Percentiles rank a stretch among this genome's conserved stretches.
Conservation (phyloP, 2,797 vertebrate species). For the Enoplosus armatus region DNA sequence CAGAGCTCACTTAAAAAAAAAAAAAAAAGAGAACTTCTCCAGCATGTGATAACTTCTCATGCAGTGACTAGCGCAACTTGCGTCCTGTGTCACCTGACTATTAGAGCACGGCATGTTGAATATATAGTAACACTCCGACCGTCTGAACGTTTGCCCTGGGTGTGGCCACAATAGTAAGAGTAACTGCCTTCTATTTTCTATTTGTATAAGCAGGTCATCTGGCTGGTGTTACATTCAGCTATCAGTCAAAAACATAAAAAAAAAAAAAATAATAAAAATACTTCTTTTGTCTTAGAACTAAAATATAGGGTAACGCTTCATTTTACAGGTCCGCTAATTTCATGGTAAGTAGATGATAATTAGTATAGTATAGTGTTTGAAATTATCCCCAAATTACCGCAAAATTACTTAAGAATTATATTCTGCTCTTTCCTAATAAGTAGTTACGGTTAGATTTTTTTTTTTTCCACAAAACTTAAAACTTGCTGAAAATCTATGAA, state of each 20-base stretch:
- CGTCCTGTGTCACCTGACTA: slow-evolving; percentile 33
- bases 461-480: too few relatives aligned
- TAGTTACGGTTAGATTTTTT: too few relatives aligned
- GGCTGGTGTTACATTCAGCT: background rate
- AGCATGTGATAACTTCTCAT: slow-evolving; percentile 61
- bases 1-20: background rate
- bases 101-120: background rate
- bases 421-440: too few relatives aligned
- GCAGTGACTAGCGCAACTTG: slow-evolving; percentile 17
- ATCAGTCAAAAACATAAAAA: background rate
- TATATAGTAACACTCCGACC: background rate
- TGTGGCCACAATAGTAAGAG: background rate
- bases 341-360: too few relatives aligned
- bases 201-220: background rate
- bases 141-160: background rate
- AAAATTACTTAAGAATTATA: too few relatives aligned
- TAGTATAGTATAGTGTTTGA: too few relatives aligned
- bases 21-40: slow-evolving; percentile 27
- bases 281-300: too few relatives aligned
- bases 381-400: too few relatives aligned
- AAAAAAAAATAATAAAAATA: too few relatives aligned
- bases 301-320: too few relatives aligned
- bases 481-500: too few relatives aligned
- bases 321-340: too few relatives aligned
- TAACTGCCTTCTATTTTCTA: background rate